Conservation (phyloP, 1,140 invertebrate genomes). For the Battus philenor region DNA sequence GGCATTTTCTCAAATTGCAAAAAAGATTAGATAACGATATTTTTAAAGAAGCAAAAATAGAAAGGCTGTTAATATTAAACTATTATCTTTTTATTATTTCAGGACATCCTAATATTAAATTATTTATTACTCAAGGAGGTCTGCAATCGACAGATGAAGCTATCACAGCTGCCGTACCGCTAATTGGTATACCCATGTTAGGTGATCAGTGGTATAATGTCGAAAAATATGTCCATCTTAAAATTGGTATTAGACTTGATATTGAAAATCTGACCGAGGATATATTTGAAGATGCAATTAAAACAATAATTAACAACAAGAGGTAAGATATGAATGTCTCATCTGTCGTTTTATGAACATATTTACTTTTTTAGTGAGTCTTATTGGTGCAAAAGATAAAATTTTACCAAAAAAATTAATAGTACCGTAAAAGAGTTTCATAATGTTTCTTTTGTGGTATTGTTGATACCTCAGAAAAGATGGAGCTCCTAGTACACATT, state of each 20-base stretch:
- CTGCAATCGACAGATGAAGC: slow-evolving; percentile 76
- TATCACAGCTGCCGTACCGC: slow-evolving; percentile 71
- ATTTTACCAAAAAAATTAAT: too few relatives aligned
- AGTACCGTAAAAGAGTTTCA: too few relatives aligned
- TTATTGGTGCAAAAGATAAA: too few relatives aligned
- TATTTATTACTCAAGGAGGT: slow-evolving; percentile 79
- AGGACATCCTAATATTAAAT: slow-evolving; percentile 73
- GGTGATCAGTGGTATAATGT: slow-evolving; percentile 43
- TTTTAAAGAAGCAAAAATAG: too few relatives aligned
- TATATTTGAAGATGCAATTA: slow-evolving; percentile 29
- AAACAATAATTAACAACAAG: slow-evolving; percentile 23
- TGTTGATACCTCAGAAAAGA: too few relatives aligned
- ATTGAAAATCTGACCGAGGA: slow-evolving; percentile 28
- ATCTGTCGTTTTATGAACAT: not conserved
- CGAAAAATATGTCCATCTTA: slow-evolving; percentile 28
- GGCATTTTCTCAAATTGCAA: too few relatives aligned
- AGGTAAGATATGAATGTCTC: slow-evolving; percentile 18
- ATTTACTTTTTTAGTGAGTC: too few relatives aligned
- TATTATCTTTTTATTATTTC: slow-evolving; percentile 20
- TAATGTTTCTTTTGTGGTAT: too few relatives aligned
- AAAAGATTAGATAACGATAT: too few relatives aligned
- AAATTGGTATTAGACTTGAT: slow-evolving; percentile 39
- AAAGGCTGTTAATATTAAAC: too few relatives aligned
- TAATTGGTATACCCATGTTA: slow-evolving; percentile 62
- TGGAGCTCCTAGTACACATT: too few relatives aligned